These are phyloP conservation scores for Pomatorhinus ruficollis DNA, from an alignment of 2,113 vertebrate genomes.

Conservation along the genomic window DNA sequence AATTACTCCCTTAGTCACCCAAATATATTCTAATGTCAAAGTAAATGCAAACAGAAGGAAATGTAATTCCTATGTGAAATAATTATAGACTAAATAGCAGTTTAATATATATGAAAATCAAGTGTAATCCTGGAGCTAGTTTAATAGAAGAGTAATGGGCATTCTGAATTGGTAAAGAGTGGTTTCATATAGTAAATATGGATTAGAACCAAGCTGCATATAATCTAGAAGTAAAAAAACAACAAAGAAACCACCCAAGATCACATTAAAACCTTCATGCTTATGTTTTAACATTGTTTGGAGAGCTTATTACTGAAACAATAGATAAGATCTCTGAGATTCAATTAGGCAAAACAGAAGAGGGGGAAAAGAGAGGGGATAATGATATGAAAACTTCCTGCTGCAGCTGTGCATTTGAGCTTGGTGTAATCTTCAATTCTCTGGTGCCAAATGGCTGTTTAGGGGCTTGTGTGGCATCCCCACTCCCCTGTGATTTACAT, in stretches of 20 bases:
- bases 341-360: conserved; percentile 7
- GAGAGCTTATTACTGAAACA: background rate
- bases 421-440: background rate
- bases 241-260: background rate
- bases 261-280: background rate
- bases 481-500: background rate
- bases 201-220: background rate
- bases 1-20: background rate
- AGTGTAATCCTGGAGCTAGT: background rate
- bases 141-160: background rate
- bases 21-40: background rate
- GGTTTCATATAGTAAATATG: background rate
- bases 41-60: conserved; percentile 5
- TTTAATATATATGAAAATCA: conserved; percentile 67
- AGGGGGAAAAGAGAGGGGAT: background rate
- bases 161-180: conserved; percentile 32
- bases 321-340: conserved; percentile 26
- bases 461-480: background rate
- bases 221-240: conserved; percentile 6
- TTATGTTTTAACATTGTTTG: background rate
- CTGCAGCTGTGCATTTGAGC: background rate
- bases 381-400: conserved; percentile 20
- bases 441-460: background rate
- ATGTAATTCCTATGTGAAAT: background rate
- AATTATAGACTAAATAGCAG: conserved; percentile 5